phyloP scores from a whole-genome alignment of 2,888 invertebrate genomes.

The Andricus quercusramuli region DNA sequence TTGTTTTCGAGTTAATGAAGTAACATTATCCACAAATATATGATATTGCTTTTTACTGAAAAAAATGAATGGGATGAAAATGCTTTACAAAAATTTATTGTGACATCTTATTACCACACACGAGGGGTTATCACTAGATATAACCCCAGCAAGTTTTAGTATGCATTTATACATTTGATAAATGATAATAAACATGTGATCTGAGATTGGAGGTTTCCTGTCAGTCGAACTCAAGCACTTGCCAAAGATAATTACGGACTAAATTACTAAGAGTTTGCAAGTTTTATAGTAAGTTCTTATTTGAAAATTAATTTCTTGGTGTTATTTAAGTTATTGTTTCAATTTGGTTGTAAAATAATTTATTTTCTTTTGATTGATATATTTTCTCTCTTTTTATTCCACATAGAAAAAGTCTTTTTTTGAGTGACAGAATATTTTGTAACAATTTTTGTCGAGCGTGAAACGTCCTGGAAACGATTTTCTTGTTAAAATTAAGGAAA shows the following conservation, averaged over 20 bases:
- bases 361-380: background rate
- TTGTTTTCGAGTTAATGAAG: background rate
- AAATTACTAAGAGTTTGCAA: background rate
- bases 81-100: constrained; percentile 13
- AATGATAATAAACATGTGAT: background rate
- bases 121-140: constrained; percentile 21
- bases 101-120: constrained; percentile 30
- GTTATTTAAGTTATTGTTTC: background rate
- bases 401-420: background rate
- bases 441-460: background rate
- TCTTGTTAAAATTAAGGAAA: background rate
- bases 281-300: background rate
- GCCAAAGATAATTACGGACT: background rate
- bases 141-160: background rate
- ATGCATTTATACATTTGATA: background rate
- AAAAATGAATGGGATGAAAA: background rate
- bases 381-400: background rate
- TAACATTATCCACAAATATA: too few species aligned
- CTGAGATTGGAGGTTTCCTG: background rate
- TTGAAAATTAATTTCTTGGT: background rate
- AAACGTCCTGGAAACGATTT: background rate
- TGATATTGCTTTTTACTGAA: background rate
- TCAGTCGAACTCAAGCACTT: background rate
- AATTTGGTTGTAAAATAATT: background rate
- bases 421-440: background rate